Evolutionary conservation across 2,888 invertebrate species (phyloP), one percentile per base, ranked within the genome.

Genomic region (Rhogogaster chlorosoma): DNA sequence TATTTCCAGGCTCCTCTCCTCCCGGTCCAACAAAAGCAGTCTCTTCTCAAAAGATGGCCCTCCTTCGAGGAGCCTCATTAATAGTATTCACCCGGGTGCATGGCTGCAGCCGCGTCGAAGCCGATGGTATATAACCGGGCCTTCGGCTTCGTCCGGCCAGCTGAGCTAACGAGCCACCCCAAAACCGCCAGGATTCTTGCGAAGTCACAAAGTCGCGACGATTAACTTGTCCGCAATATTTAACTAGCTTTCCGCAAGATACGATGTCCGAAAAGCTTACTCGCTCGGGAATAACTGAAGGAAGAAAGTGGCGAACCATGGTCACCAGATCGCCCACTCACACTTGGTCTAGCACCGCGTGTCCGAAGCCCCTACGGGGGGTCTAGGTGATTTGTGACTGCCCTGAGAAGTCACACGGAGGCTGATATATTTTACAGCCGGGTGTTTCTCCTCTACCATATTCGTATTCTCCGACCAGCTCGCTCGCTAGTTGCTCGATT

Each of bases 341-440:
- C 61, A 80, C 22, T 42, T 87, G 87, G 9, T 22, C 77, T 18
- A 49, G 77, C 88, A 88, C 87, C 85, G 86, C 84, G 77, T 78
- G 84, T 49, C 89, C 80, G 53, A 61, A 88, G 87, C 88, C 91
- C 88, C 93, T 89, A 91, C 93, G 92, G 93, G 93, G 93, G 93
- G 92, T 92, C 92, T 90, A 88, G 12, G 92, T 93, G 93, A 93
- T 93, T 93, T 93, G 93, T 93, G 93, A 90, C 91, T 91, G 92
- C 91, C 91, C 92, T 90, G 90, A 92, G 91, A 93, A 93, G 93
- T 93, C 93, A 91, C 93, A 92, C 92, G 93, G 92, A 91, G 93
- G 92, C 92, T 93, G 93, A 93, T 93, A 93, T 93, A 93, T 93
- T 93, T 93, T 92, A 93, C 93, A 92, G 92, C 90, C 92, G 90